Evolutionary conservation across 2,797 vertebrate genomes (phyloP).

Genomic region (Neoniphon sammara): DNA sequence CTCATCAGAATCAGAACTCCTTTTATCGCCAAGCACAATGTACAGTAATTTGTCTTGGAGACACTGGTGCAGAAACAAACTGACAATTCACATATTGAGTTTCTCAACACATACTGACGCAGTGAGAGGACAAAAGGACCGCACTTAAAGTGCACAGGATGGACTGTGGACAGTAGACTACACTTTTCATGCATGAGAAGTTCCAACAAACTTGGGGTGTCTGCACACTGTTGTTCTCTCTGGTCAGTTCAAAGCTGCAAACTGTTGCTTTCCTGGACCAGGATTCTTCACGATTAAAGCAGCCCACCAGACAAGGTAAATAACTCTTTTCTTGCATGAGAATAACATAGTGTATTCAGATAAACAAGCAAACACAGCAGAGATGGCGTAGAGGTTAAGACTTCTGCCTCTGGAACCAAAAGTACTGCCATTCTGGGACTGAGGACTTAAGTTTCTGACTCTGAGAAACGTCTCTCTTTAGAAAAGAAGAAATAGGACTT

Average conservation of each 20-base stretch:
- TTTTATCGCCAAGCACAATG: not conserved
- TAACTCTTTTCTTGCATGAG: not conserved
- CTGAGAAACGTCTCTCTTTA: not conserved
- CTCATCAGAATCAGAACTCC: not conserved
- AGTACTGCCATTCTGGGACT: not conserved
- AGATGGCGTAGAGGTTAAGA: not conserved
- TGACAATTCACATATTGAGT: not conserved
- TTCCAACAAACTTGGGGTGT: not conserved
- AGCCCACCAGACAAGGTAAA: not conserved
- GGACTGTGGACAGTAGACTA: not conserved
- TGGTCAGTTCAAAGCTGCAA: not conserved
- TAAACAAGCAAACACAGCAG: too few species aligned
- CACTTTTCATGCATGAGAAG: not conserved
- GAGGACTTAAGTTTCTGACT: not conserved
- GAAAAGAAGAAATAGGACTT: conserved; percentile 35
- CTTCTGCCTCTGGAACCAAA: not conserved
- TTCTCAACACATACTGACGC: not conserved
- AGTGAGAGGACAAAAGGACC: not conserved
- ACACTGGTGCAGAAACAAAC: not conserved
- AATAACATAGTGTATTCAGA: not conserved
- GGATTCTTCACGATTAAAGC: not conserved
- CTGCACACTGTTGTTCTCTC: not conserved
- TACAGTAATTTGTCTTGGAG: conserved; percentile 23
- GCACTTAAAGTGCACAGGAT: not conserved
- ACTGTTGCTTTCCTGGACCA: not conserved